Conservation (phyloP, 1,140 invertebrate genomes). For the Eurosta solidaginis region DNA sequence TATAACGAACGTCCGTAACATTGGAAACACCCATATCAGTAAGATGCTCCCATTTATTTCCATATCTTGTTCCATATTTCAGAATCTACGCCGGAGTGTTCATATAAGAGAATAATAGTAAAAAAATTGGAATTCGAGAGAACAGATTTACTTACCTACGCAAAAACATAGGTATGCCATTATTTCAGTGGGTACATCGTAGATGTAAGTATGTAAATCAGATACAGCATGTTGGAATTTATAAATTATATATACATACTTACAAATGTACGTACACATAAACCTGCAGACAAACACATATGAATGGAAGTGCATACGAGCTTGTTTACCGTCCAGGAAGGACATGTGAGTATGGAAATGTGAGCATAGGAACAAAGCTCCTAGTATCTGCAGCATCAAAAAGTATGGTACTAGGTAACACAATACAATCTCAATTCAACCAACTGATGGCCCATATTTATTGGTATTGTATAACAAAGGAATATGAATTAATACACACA, state of each 20-base stretch:
- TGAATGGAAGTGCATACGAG: too few species aligned
- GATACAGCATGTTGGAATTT: not conserved
- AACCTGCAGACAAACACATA: too few species aligned
- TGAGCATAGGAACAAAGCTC: not conserved
- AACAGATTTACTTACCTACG: too few species aligned
- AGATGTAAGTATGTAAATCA: not conserved
- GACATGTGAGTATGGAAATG: not conserved
- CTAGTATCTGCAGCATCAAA: not conserved
- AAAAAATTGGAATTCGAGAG: too few species aligned
- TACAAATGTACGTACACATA: not conserved
- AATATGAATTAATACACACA: not conserved
- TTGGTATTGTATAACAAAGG: not conserved
- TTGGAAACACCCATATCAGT: too few species aligned
- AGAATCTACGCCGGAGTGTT: too few species aligned
- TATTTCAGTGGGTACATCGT: not conserved
- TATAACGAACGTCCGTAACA: too few species aligned
- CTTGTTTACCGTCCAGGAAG: too few species aligned
- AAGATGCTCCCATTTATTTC: too few species aligned
- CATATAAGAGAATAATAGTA: too few species aligned
- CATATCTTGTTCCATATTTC: too few species aligned
- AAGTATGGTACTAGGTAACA: conserved; percentile 18
- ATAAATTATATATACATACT: not conserved
- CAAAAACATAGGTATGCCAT: too few species aligned
- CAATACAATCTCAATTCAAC: conserved; percentile 6
- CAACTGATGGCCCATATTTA: conserved; percentile 7